phyloP scores from a whole-genome alignment of 2,797 vertebrate species.

The Cossypha dichroa region DNA sequence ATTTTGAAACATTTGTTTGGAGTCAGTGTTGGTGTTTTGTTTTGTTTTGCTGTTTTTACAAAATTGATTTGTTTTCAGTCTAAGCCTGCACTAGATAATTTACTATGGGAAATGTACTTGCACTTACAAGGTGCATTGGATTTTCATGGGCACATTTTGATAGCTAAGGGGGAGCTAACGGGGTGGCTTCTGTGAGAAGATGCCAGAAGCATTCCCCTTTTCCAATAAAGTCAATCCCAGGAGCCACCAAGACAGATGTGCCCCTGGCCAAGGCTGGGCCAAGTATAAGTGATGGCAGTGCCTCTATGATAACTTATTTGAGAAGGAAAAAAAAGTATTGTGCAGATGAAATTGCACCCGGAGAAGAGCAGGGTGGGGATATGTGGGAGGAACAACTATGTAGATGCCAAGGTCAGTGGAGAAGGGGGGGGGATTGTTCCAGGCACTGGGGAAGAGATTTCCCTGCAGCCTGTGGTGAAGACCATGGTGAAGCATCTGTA shows the following conservation, averaged over 20 bases:
- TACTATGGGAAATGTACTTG: not conserved
- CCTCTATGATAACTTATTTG: not conserved
- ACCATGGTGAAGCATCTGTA: not conserved
- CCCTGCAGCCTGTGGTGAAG: not conserved
- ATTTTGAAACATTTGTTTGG: not conserved
- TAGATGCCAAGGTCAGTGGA: not conserved
- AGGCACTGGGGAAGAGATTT: not conserved
- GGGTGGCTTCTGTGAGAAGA: not conserved
- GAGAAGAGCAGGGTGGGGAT: not conserved
- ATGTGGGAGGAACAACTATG: not conserved
- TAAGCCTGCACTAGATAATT: not conserved
- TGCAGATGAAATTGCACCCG: too few species aligned
- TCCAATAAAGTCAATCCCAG: not conserved
- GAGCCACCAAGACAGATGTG: not conserved
- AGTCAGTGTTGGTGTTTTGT: not conserved
- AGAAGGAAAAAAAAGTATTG: not conserved
- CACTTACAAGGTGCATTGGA: not conserved
- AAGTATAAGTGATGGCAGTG: not conserved
- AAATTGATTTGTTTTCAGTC: not conserved
- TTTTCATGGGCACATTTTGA: not conserved
- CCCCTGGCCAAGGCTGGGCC: not conserved
- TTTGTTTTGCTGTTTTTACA: not conserved
- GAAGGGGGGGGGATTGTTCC: rapidly evolving
- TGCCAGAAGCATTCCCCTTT: not conserved
- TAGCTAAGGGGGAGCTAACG: rapidly evolving